Base-by-base conservation (phyloP, 2,113 vertebrate genomes). In the Platycercus adscitus region DNA sequence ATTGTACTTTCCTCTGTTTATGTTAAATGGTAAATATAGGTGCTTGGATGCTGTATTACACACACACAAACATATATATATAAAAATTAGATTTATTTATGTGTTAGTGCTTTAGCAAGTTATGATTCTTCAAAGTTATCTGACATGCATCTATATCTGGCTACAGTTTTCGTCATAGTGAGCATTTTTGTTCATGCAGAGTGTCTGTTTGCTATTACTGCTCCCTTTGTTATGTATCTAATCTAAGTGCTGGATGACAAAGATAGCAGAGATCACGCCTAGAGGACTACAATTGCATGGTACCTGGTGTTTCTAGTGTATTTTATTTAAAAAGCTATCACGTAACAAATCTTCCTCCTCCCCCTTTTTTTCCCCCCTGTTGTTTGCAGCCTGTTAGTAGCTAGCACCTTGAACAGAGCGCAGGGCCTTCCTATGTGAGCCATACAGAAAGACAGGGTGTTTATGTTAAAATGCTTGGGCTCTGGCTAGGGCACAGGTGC, bases 401-500 rank as follows among this genome's bases (percentile, higher is more conserved):
- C 23, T 29, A 88, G 80, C 50, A 46, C 58, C 49, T 61, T 73
- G 28, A 78, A 43, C 60, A 53, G 77, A 10, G 58, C 46, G 63
- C 0, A 0, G 39, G 44, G 24, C n/a, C 29, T 24, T 0, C 3
- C 2, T 13, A 12, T 12, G 10, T 35, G 81, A 82, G 61, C 41
- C 8, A 0, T 33, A 23, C 53, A 31, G 49, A 76, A 82, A 23
- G 11, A 39, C 4, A 8, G 25, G 58, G 26, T 20, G 26, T 55
- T 85, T 53, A 7, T 24, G 13, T 25, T 7, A 15, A 64, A 60
- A 64, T 17, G 3, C 33, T 60, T 64, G 39, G 24, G 39, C 35
- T 77, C 61, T 52, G 64, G 39, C 21, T 26, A 50, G 52, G 56
- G 12, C 41, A 46, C 0, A 1, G 49, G 2, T 72, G 31, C 41